Base-by-base conservation (phyloP, 2,113 vertebrate genomes). In the Proteles cristata region DNA sequence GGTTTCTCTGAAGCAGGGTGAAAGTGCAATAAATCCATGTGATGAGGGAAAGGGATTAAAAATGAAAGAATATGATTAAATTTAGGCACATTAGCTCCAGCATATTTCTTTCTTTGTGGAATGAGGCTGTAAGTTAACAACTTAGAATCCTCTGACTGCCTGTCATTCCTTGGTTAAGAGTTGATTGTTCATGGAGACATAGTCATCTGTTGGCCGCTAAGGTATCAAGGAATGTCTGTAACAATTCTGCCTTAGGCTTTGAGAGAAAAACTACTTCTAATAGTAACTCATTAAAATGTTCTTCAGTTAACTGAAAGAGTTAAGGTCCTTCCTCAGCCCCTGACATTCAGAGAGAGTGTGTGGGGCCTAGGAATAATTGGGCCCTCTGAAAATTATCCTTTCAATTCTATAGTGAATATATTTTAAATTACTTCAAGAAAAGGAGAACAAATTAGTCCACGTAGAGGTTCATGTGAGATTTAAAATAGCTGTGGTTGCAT, bases 281-380 rank as follows among this genome's bases (percentile, higher is more conserved):
- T 98, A 97, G 83, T 96, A 97, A 93, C 95, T 97, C 84, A 97
- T 97, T 97, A 97, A 97, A 97, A 89, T 95, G 76, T 69, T 84
- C 87, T 84, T 84, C 35, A 8, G 65, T 71, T 93, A 96, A 85
- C 82, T 33, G 74, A 92, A 97, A 92, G 50, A 95, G 87, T 95
- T 96, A 98, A 96, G 87, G 80, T 83, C 35, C 31, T 93, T 94
- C n/a, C 21, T 82, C 53, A 33, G 93, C 43, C 15, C 76, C n/a
- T 96, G 82, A 93, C 9, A 23, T 61, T 94, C 48, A 87, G 79
- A 83, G 35, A 83, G 35, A 77, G 16, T 93, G 26, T 90, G 19
- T 77, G 61, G 79, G 50, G 39, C 92, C 77, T 95, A 97, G 50
- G 83, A 93, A 90, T 98, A 98, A 98, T 97, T 97, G 90, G 95